phyloP scores from a whole-genome alignment of 2,113 vertebrate species.

The Sturnira hondurensis region DNA sequence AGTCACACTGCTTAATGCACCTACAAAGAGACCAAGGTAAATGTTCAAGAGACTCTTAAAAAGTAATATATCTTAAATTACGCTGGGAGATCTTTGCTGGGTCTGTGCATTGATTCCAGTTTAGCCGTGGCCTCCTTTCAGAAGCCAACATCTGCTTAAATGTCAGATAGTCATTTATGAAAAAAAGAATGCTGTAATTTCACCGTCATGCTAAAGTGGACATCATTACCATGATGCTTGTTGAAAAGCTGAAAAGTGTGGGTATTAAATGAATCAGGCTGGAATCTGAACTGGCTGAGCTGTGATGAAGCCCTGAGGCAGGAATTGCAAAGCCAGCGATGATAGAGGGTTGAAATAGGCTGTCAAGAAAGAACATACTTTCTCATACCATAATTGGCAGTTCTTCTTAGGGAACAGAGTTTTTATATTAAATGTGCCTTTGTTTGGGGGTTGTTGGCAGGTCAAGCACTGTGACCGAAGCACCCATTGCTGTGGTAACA shows the following conservation, averaged over 20 bases:
- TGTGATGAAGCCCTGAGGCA: constrained; percentile 23
- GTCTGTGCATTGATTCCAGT: not conserved
- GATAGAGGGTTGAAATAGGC: constrained; percentile 7
- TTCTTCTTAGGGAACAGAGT: constrained; percentile 28
- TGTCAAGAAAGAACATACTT: constrained; percentile 29
- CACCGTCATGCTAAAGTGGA: not conserved
- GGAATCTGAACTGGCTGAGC: not conserved
- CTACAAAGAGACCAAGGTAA: constrained; percentile 96
- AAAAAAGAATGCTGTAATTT: constrained; percentile 12
- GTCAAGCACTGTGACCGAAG: constrained; percentile 89
- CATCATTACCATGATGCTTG: not conserved
- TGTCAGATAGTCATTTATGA: constrained; percentile 44
- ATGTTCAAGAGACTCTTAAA: constrained; percentile 45
- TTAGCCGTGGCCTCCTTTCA: constrained; percentile 14
- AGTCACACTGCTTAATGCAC: constrained; percentile 91
- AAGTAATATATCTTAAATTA: not conserved
- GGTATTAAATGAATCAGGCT: not conserved
- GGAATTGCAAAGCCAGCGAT: not conserved
- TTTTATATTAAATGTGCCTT: constrained; percentile 59
- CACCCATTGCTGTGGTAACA: constrained; percentile 95
- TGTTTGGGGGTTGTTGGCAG: constrained; percentile 77
- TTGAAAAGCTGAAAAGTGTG: constrained; percentile 17
- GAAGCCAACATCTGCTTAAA: not conserved
- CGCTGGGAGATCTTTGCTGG: not conserved
- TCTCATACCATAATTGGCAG: constrained; percentile 22